Evolutionary conservation across 2,797 vertebrate genomes (phyloP).

Genomic region (Otus scops): DNA sequence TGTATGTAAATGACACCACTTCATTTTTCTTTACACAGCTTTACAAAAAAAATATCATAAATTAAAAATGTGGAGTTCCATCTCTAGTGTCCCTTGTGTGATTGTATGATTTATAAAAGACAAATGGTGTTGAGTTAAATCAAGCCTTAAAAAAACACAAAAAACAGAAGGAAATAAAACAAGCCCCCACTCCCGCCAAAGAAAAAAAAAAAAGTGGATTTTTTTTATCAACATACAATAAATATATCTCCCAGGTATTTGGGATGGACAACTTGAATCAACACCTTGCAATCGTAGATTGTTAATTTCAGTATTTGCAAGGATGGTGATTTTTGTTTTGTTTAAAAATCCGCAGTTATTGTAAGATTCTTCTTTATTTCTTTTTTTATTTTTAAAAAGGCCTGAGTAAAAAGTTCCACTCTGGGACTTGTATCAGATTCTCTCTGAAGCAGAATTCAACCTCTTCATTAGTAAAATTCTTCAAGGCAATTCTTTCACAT

Average conservation of each 20-base stretch:
- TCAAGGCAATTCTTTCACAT: constrained; percentile 92
- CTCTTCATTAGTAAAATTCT: constrained; percentile 82
- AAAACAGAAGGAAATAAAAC: constrained; percentile 1
- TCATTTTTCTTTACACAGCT: constrained; percentile 80
- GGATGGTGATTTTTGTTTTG: constrained; percentile 77
- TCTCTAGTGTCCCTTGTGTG: constrained; percentile 78
- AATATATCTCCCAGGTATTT: constrained; percentile 76
- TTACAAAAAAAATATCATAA: constrained; percentile 76
- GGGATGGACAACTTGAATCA: constrained; percentile 73
- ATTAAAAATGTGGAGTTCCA: constrained; percentile 83
- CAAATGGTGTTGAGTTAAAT: constrained; percentile 76
- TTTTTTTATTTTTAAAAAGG: constrained; percentile 84
- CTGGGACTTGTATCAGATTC: constrained; percentile 87
- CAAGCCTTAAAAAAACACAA: constrained; percentile 57
- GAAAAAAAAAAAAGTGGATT: constrained; percentile 65
- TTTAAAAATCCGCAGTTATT: constrained; percentile 86
- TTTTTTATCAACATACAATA: constrained; percentile 77
- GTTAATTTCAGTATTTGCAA: constrained; percentile 83
- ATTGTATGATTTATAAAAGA: constrained; percentile 82
- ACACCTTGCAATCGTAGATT: constrained; percentile 79
- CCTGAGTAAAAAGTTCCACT: constrained; percentile 95
- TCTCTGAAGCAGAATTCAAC: constrained; percentile 81
- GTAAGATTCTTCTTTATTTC: constrained; percentile 83
- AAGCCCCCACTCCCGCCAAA: background rate
- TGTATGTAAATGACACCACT: constrained; percentile 77